Evolutionary conservation across 2,113 vertebrate genomes (phyloP).

Genomic region (Syngnathus scovelli): DNA sequence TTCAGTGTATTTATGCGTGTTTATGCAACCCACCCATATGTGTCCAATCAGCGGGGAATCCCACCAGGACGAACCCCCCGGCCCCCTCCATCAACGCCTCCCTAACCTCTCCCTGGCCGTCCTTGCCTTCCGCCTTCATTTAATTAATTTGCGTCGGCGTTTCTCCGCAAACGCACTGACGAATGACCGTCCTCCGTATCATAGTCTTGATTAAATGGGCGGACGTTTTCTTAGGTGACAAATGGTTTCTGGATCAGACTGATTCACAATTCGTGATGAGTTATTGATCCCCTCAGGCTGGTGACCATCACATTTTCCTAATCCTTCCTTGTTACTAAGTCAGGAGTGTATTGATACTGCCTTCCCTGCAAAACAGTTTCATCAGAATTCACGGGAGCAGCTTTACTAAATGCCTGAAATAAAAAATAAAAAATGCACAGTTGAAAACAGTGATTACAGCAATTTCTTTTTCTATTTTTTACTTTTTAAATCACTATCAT

Average conservation of each 20-base stretch:
- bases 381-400: background rate
- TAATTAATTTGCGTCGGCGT: constrained; percentile 68
- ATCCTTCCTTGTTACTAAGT: constrained; percentile 18
- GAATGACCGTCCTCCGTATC: constrained; percentile 50
- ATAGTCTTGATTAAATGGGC: constrained; percentile 76
- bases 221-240: constrained; percentile 69
- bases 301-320: constrained; percentile 43
- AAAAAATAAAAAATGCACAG: too few relatives aligned
- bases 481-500: too few relatives aligned
- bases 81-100: constrained; percentile 43
- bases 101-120: constrained; percentile 60
- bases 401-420: too few relatives aligned
- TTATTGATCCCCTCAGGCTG: constrained; percentile 64
- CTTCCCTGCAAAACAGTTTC: background rate
- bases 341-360: background rate
- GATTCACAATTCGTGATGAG: constrained; percentile 72
- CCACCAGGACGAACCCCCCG: constrained; percentile 47
- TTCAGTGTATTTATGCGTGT: constrained; percentile 39
- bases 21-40: constrained; percentile 20
- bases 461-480: too few relatives aligned
- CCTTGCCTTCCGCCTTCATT: constrained; percentile 68
- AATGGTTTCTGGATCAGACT: constrained; percentile 56
- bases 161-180: constrained; percentile 57
- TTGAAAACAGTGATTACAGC: too few relatives aligned
- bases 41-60: constrained; percentile 42